A percentile compares a stretch with the other conserved stretches of the same genome.
phyloP scores from a whole-genome alignment of 2,113 vertebrate species.

The Piprites chloris region DNA sequence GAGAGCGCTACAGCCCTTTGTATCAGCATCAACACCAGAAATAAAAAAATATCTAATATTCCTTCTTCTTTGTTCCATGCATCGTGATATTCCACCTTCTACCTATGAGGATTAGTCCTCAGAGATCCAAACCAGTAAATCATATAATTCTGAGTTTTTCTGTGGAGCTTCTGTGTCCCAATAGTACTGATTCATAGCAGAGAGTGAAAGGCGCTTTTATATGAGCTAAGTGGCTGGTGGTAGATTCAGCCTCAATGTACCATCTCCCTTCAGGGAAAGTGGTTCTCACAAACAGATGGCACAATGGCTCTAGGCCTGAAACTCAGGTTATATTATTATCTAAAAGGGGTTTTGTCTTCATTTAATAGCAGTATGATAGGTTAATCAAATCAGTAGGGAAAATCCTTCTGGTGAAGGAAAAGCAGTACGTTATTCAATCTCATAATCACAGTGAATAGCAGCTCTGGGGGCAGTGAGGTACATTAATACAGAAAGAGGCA shows the following conservation, averaged over 20 bases:
- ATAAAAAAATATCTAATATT: neutral
- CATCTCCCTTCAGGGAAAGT: slow-evolving; percentile 3
- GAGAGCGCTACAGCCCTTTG: neutral
- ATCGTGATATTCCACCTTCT: neutral
- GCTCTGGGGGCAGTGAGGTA: slow-evolving; percentile 42
- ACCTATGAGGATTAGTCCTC: neutral
- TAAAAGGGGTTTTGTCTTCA: neutral
- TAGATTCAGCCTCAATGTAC: slow-evolving; percentile 20
- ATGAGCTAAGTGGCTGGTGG: slow-evolving; percentile 53
- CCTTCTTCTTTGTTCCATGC: neutral
- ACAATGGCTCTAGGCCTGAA: slow-evolving; percentile 4
- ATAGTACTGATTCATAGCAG: slow-evolving; percentile 27
- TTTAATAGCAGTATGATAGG: slow-evolving; percentile 56
- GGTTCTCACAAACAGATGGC: slow-evolving; percentile 42
- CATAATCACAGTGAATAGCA: slow-evolving; percentile 56
- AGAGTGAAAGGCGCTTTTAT: neutral
- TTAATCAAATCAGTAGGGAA: slow-evolving; percentile 60
- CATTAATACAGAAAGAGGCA: slow-evolving; percentile 23
- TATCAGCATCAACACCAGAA: neutral
- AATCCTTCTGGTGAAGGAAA: slow-evolving; percentile 51
- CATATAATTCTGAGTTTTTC: slow-evolving; percentile 43
- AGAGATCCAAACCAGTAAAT: slow-evolving; percentile 21
- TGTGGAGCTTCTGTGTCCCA: neutral
- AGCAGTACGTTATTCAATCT: slow-evolving; percentile 43
- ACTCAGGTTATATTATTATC: neutral